A percentile compares a stretch with the other conserved stretches of the same genome.
These are phyloP conservation scores for Gisinianus flammeolus DNA, from an alignment of 2,888 invertebrate species.

Conservation along the genomic window DNA sequence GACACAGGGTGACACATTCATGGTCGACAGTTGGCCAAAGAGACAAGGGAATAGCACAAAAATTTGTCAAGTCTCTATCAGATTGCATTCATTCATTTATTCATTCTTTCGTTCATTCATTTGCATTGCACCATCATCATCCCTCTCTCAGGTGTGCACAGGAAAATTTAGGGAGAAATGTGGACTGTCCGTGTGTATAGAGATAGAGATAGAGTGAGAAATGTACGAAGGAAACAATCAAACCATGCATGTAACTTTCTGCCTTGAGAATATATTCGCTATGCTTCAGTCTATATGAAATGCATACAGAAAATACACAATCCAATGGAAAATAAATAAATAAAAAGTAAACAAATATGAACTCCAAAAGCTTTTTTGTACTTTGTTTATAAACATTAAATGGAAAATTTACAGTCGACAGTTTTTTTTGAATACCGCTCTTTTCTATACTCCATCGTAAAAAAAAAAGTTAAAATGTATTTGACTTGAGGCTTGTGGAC, in stretches of 20 bases:
- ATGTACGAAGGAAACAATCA: too few relatives aligned
- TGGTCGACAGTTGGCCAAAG: constrained; percentile 12
- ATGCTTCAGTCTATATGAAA: neutral
- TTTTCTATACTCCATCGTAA: neutral
- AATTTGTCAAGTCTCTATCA: neutral
- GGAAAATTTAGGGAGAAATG: too few relatives aligned
- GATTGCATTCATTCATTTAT: too few relatives aligned
- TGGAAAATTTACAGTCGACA: neutral
- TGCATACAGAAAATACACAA: neutral
- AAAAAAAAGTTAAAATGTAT: neutral
- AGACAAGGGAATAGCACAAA: neutral
- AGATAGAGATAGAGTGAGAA: too few relatives aligned
- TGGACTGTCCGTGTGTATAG: too few relatives aligned
- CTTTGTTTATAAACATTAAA: neutral
- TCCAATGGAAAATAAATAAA: neutral
- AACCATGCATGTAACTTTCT: too few relatives aligned
- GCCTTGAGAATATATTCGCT: too few relatives aligned
- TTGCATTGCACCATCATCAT: too few relatives aligned
- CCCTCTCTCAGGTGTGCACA: too few relatives aligned
- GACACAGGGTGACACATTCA: constrained; percentile 34
- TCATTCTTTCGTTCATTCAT: too few relatives aligned
- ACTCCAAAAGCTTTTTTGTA: neutral
- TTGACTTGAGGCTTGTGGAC: neutral
- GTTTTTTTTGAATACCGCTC: neutral
- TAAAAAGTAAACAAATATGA: neutral